A percentile compares a stretch with the other conserved stretches of the same genome.
Evolutionary conservation across 2,888 invertebrate genomes (phyloP).

Genomic region (Cephus pulcher): DNA sequence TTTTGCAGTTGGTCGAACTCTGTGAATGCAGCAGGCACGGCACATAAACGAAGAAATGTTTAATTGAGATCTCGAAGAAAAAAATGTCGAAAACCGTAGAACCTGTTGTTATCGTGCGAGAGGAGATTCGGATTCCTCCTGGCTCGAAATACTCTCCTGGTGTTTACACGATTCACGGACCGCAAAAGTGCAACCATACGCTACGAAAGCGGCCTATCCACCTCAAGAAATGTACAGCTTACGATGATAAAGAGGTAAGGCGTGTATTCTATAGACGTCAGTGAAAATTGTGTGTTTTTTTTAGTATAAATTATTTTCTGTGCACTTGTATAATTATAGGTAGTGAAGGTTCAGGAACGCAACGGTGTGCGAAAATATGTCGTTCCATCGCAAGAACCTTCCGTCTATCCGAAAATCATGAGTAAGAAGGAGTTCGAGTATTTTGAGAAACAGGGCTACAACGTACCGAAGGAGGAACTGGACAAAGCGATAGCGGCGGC

Average conservation of each 20-base stretch:
- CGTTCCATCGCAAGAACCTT: slow-evolving; percentile 69
- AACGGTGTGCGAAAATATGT: slow-evolving; percentile 66
- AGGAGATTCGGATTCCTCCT: slow-evolving; percentile 10
- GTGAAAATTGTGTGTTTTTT: background rate
- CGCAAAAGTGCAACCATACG: slow-evolving; percentile 30
- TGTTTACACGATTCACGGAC: slow-evolving; percentile 35
- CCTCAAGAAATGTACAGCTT: slow-evolving; percentile 31
- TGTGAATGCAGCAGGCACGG: background rate
- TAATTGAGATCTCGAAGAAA: background rate
- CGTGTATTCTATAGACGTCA: background rate
- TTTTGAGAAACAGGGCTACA: slow-evolving; percentile 38
- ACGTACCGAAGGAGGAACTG: slow-evolving; percentile 40
- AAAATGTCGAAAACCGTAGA: slow-evolving; percentile 15
- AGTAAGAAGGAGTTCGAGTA: slow-evolving; percentile 71
- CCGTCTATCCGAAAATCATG: slow-evolving; percentile 72
- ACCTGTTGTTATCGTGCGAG: slow-evolving; percentile 14
- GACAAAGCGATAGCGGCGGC: slow-evolving; percentile 31
- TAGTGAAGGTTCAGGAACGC: slow-evolving; percentile 37
- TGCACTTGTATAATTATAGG: background rate
- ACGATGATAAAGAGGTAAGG: slow-evolving; percentile 39
- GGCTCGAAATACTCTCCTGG: slow-evolving; percentile 32
- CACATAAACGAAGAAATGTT: background rate
- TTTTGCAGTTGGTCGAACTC: background rate
- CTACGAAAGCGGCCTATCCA: slow-evolving; percentile 37
- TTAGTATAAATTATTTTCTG: background rate